Evolutionary conservation across 37 sponge, comb jelly and placozoan genomes (phyloP), one percentile per base, ranked within the genome.

Genomic region (Axinella damicornis): DNA sequence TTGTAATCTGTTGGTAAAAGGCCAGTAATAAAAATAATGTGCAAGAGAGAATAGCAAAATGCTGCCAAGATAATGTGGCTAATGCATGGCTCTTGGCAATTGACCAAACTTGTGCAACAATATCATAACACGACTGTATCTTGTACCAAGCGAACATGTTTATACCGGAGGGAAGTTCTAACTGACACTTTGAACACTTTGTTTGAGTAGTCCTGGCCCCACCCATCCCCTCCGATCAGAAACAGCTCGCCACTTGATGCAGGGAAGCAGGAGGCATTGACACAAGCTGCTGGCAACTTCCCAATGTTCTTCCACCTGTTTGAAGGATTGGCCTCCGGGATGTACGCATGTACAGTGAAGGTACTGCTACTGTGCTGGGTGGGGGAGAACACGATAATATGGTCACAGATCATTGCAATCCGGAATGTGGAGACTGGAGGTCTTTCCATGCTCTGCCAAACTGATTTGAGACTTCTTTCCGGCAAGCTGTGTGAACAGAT

Each of bases 211-310:
- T 75, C 59, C 4, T 13, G 1, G 59, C 59, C 32, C 1, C 22
- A 58, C 59, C 46, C 59, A 5, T 75, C 76, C 2, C 76, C 76
- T 28, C 76, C 76, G 13, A 75, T 24, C 59, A 75, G 34, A 12
- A 18, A 56, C 17, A 75, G 76, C 31, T 27, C 33, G 33, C 76
- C 76, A 2, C n/a, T 16, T 1, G 27, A 2, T 4, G 21, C 9
- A 24, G 2, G 33, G 16, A 57, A 2, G 19, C 2, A 24, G 25
- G 58, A 27, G 5, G 76, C 57, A 57, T 27, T 57, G 57, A 5
- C 59, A 33, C 31, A 27, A 13, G 56, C 32, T 24, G 19, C 2
- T 5, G 76, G 59, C 2, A 75, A 31, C 55, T 59, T 0, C 55
- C 58, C 5, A 59, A 59, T 2, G 46, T 21, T 20, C 22, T 19